phyloP scores from a whole-genome alignment of 2,113 vertebrate genomes.

The Vimba vimba region DNA sequence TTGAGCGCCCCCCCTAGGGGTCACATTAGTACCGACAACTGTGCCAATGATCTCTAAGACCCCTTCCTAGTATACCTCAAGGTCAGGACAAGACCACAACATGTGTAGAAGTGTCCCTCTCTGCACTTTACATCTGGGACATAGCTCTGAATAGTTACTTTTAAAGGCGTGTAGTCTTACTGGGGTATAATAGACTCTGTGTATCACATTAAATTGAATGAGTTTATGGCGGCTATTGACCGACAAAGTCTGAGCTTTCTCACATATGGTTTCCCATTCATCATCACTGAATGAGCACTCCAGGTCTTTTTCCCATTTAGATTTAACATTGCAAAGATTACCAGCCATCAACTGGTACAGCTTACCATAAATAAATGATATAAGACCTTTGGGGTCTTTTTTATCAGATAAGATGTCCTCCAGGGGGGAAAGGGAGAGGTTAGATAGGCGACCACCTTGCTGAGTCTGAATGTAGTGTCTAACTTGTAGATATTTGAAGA shows the following conservation, averaged over 20 bases:
- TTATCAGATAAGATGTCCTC: no score
- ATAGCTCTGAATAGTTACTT: neutral
- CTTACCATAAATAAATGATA: neutral
- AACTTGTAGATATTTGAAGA: no score
- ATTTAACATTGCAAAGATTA: neutral
- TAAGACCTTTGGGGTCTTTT: neutral
- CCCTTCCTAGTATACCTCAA: neutral
- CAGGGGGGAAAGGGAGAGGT: no score
- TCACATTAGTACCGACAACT: neutral
- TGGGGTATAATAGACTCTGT: neutral
- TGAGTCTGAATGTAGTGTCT: no score
- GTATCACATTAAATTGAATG: neutral
- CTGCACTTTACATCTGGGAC: neutral
- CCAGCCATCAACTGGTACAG: neutral
- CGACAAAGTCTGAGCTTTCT: neutral
- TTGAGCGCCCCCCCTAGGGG: no score
- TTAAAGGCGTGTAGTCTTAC: neutral
- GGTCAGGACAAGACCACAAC: neutral
- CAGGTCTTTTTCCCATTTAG: conserved; percentile 3
- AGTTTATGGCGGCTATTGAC: no score
- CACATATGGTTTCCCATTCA: neutral
- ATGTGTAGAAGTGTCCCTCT: neutral
- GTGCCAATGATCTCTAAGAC: neutral
- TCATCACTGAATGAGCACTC: neutral
- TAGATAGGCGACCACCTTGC: no score